phyloP scores from a whole-genome alignment of 2,888 invertebrate species.

The Alviniconcha strummeri region DNA sequence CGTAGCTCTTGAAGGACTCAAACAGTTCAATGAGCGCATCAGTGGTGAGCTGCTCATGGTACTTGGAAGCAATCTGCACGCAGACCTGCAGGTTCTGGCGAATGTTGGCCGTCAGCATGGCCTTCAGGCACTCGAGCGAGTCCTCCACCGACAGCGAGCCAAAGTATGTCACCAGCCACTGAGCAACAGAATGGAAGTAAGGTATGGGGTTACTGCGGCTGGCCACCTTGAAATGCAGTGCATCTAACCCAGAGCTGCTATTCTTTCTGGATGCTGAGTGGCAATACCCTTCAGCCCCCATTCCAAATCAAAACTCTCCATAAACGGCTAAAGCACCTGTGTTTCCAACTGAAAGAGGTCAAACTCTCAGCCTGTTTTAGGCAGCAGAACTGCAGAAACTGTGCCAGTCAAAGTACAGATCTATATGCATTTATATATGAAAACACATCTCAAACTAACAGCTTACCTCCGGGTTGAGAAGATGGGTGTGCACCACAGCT shows the following conservation, averaged over 20 bases:
- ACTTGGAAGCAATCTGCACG: constrained; percentile 99
- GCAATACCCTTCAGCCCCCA: not conserved
- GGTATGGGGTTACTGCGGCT: too few species aligned
- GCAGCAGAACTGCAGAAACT: too few species aligned
- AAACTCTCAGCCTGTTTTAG: too few species aligned
- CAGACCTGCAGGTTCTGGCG: constrained; percentile 84
- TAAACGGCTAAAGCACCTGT: too few species aligned
- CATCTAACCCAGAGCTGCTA: too few species aligned
- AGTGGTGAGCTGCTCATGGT: constrained; percentile 98
- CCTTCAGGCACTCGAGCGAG: constrained; percentile 95
- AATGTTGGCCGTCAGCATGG: constrained; percentile 98
- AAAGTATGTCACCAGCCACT: constrained; percentile 98
- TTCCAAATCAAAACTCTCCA: not conserved
- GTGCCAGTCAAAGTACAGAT: not conserved
- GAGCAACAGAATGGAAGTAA: constrained; percentile 6
- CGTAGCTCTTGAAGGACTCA: constrained; percentile 99
- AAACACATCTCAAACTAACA: too few species aligned
- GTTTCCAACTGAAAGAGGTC: too few species aligned
- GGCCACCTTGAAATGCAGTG: too few species aligned
- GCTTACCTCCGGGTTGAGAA: constrained; percentile 88
- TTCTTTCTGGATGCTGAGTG: not conserved
- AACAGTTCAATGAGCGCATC: constrained; percentile 97
- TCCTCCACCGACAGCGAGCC: constrained; percentile 98
- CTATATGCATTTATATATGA: not conserved
- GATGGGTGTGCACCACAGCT: constrained; percentile 98